Evolutionary conservation across 2,797 vertebrate genomes (phyloP), one percentile per base, ranked within the genome.

Genomic region (Sebastes melanostomus): DNA sequence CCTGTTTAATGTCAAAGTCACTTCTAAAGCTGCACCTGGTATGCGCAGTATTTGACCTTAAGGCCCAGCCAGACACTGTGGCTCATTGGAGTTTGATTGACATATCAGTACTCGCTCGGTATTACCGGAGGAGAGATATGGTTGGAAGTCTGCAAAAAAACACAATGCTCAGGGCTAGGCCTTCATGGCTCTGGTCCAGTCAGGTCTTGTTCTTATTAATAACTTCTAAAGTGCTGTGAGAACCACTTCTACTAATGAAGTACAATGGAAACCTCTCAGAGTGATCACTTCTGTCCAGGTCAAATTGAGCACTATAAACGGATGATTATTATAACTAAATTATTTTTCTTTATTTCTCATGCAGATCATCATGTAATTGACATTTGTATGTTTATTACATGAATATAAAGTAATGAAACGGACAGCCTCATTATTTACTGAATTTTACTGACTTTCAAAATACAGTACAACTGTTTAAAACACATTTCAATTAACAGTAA

Each of bases 1-100:
- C 87, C 93, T 92, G 93, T 87, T 91, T 93, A 94, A 94, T 93
- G 93, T 94, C 92, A 93, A 84, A 92, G 92, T 91, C 89, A 91
- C 90, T 92, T 93, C 88, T 91, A 92, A 93, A 94, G 91, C 86
- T 83, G 80, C 89, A 85, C 58, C 90, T 85, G 92, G 92, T 92
- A 94, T 94, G 92, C 85, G 86, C 71, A 89, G 89, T 24, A 93
- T 94, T 88, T 94, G 94, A 92, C 93, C 92, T 93, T 87, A 91
- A 92, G 92, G 89, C 87, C 86, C 82, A 56, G 86, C 91, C 91
- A 94, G 93, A 94, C 90, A 84, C 82, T 77, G 66, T 78, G 91
- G 83, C 94, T 93, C 93, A 92, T 86, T 83, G 88, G 78, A 59
- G 70, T 86, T 82, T 93, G 91, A 93, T 87, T 91, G 92, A 88